Evolutionary conservation across 2,888 invertebrate species (phyloP).

Genomic region (Rhagonycha fulva): DNA sequence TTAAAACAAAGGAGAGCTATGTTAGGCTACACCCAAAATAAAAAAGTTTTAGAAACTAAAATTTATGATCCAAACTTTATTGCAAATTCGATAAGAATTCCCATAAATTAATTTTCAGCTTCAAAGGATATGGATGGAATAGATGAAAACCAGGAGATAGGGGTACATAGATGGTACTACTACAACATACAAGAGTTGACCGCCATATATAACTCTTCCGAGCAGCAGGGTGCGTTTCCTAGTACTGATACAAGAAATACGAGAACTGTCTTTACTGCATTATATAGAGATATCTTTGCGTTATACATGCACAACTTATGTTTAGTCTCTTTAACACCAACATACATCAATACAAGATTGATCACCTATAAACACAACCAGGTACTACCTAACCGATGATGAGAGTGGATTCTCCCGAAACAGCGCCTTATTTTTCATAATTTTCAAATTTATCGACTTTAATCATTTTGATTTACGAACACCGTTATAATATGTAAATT

Average conservation of each 20-base stretch:
- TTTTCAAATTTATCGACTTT: background rate
- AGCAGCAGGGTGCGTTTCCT: constrained; percentile 56
- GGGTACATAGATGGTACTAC: constrained; percentile 50
- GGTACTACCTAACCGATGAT: background rate
- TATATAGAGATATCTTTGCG: constrained; percentile 56
- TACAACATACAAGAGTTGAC: constrained; percentile 49
- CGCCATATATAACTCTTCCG: constrained; percentile 53
- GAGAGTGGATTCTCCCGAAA: background rate
- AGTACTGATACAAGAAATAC: constrained; percentile 56
- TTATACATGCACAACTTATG: constrained; percentile 51
- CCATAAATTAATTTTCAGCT: constrained; percentile 12
- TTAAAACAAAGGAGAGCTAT: background rate
- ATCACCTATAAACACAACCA: constrained; percentile 22
- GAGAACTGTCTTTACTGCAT: constrained; percentile 52
- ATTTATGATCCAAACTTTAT: background rate
- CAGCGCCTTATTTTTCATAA: background rate
- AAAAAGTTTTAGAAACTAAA: background rate
- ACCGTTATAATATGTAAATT: background rate
- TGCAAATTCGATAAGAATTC: background rate
- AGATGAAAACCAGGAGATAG: constrained; percentile 41
- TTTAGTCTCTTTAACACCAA: constrained; percentile 37
- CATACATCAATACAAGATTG: constrained; percentile 36
- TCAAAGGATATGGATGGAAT: constrained; percentile 8
- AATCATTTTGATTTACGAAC: background rate
- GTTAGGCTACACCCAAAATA: background rate